Evolutionary conservation across 2,888 invertebrate species (phyloP).

Genomic region (Synergus laeviventris): DNA sequence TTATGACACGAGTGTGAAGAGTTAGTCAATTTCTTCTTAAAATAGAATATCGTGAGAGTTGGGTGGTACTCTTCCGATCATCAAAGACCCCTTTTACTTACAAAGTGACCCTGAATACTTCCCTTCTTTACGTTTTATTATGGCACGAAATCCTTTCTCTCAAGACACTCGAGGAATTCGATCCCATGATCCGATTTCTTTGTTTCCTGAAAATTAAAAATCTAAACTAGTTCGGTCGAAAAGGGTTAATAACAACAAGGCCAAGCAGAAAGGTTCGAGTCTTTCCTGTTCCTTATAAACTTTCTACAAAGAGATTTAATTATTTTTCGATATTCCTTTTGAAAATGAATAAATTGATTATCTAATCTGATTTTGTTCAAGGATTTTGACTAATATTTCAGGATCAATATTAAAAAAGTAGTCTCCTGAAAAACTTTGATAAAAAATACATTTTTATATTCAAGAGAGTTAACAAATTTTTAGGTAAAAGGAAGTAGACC

Average conservation of each 20-base stretch:
- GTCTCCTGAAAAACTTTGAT: too few relatives aligned
- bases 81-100: neutral
- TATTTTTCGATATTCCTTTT: neutral
- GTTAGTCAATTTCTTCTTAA: neutral
- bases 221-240: neutral
- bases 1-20: neutral
- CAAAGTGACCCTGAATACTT: constrained; percentile 2
- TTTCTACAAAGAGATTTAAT: neutral
- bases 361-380: too few relatives aligned
- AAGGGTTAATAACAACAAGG: neutral
- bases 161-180: constrained; percentile 8
- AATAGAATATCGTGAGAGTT: neutral
- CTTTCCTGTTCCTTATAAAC: neutral
- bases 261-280: neutral
- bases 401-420: neutral
- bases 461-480: neutral
- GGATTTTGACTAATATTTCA: too few relatives aligned
- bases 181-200: neutral
- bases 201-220: neutral
- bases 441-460: neutral
- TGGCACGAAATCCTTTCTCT: neutral
- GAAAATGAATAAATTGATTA: too few relatives aligned
- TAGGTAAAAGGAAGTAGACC: neutral
- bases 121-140: neutral
- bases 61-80: neutral